Base-by-base conservation (phyloP, 2,797 vertebrate species). In the Enteromius paludinosus region DNA sequence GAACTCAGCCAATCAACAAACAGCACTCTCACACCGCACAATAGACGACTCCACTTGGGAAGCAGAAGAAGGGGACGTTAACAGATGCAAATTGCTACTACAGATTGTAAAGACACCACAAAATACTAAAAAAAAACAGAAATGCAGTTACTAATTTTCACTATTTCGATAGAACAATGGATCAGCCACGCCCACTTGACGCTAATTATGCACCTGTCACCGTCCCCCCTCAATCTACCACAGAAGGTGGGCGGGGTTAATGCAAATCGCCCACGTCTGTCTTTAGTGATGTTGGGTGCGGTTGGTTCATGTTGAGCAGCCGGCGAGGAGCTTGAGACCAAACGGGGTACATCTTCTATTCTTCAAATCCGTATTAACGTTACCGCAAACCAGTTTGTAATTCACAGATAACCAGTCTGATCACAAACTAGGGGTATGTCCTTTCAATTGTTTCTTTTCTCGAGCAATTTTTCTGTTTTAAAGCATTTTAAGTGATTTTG, bases 121-220 rank as follows among this genome's bases (percentile, higher is more conserved):
- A 52, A 66, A 7, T 7, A 35, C 43, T 18, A 65, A 5, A 28
- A 35, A 2, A 52, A n/a, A 2, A 1, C 0, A 61, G 45, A 23
- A 59, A 61, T 14, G 4, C 11, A 11, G 25, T 14, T 7, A 14
- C 14, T 68, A 33, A 54, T 38, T 41, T n/a, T 45, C 12, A 17
- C 4, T 20, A 2, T 25, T 62, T 47, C 0, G 28, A 28, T 4
- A 65, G 2, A 33, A 66, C 61, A 54, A 18, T 6, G 0, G 2
- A 52, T 41, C 0, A 15, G 25, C 35, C 45, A 74, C 45, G 23
- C 80, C 61, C 61, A 49, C 49, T 25, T 15, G 18, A 45, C 25
- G 8, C 30, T 66, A 30, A 62, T 62, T 30, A 30, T 56, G 61
- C 71, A 68, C 80, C 71, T 82, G 71, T 56, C 61, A 52, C 80